Evolutionary conservation across 2,888 invertebrate species (phyloP).

Genomic region (Pyrrhia umbra): DNA sequence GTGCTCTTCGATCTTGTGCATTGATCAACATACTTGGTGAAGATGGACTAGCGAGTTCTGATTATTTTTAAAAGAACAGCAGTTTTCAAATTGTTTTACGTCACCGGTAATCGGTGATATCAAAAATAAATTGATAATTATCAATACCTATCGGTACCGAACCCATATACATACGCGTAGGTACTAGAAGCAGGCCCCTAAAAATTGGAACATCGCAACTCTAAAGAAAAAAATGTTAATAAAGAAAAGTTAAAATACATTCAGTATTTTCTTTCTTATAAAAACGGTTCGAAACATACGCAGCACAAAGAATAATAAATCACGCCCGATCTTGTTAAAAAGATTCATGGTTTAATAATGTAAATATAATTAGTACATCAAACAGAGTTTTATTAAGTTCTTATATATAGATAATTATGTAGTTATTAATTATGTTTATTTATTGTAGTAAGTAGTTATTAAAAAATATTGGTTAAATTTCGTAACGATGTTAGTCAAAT

Average conservation of each 20-base stretch:
- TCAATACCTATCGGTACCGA: no score
- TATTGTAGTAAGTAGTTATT: no score
- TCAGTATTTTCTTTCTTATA: not conserved
- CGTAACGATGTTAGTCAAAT: not conserved
- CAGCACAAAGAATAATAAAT: not conserved
- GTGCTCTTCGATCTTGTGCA: no score
- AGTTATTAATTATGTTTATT: not conserved
- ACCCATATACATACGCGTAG: no score
- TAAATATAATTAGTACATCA: conserved; percentile 3
- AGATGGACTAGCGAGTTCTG: no score
- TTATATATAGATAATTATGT: not conserved
- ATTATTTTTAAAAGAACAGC: no score
- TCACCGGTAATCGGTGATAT: no score
- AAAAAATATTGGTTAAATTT: no score
- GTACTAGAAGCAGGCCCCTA: no score
- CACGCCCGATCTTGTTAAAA: not conserved
- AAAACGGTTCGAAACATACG: not conserved
- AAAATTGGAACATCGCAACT: no score
- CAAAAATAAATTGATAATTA: no score
- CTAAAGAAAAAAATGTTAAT: not conserved
- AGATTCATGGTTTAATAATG: not conserved
- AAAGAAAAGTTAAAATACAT: not conserved
- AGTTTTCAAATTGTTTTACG: not conserved
- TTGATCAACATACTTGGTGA: no score
- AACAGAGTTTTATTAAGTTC: not conserved